A percentile compares a stretch with the other conserved stretches of the same genome.
These are phyloP conservation scores for Drosophila setosimentum DNA, from an alignment of 2,888 invertebrate species.

Conservation along the genomic window DNA sequence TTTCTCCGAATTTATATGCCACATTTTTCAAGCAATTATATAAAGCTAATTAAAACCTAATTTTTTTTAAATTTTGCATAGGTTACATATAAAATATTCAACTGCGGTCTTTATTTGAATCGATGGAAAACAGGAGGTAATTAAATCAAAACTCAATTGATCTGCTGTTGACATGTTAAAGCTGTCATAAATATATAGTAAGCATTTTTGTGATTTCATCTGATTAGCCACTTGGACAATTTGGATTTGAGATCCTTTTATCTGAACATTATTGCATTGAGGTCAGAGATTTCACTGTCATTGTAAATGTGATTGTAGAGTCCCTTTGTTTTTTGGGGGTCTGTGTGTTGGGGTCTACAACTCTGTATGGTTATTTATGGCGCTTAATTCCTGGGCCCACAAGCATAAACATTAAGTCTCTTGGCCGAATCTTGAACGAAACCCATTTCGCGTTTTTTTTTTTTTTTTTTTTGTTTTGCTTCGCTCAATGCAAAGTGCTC, in stretches of 20 bases:
- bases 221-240: not conserved
- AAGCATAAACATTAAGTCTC: slow-evolving; percentile 28
- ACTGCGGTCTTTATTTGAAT: not conserved
- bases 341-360: slow-evolving; percentile 13
- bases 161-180: not conserved
- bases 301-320: slow-evolving; percentile 3
- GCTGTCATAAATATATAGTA: not conserved
- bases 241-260: slow-evolving; percentile 23
- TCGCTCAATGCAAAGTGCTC: slow-evolving; percentile 74
- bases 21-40: not conserved
- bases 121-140: not conserved
- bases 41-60: not conserved
- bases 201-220: not conserved
- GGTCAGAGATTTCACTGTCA: slow-evolving; percentile 28
- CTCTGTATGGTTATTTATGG: slow-evolving; percentile 47
- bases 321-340: not conserved
- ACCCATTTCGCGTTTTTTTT: slow-evolving; percentile 19
- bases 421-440: slow-evolving; percentile 23
- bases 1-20: not conserved
- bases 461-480: not conserved
- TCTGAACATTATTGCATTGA: slow-evolving; percentile 18
- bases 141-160: not conserved
- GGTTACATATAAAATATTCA: not conserved
- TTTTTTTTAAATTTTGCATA: not conserved
- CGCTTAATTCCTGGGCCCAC: slow-evolving; percentile 48